Evolutionary conservation across 2,113 vertebrate species (phyloP).

Genomic region (human (Homo sapiens)): GRCh38 chr7:42348501-42349000

Average conservation of each 20-base stretch:
- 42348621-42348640: constrained; percentile 50
- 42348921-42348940: neutral
- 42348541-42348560: neutral
- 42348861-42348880: constrained; percentile 47
- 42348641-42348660: constrained; percentile 13
- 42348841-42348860: constrained; percentile 64
- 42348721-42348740: constrained; percentile 33
- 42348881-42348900: constrained; percentile 8
- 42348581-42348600: constrained; percentile 34
- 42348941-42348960: neutral
- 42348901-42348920: neutral
- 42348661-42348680: constrained; percentile 40
- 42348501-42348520: neutral
- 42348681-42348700: constrained; percentile 30
- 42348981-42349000: neutral
- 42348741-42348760: constrained; percentile 69
- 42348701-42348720: constrained; percentile 42
- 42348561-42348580: neutral
- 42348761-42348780: constrained; percentile 68
- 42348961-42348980: neutral
- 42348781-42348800: constrained; percentile 66
- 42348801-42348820: constrained; percentile 75
- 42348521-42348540: constrained; percentile 17
- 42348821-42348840: constrained; percentile 71
- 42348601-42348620: constrained; percentile 49